Percentiles rank a stretch among this genome's conserved stretches.
Conservation (phyloP, 1,140 invertebrate species). For the Drosophila sechellia region DNA sequence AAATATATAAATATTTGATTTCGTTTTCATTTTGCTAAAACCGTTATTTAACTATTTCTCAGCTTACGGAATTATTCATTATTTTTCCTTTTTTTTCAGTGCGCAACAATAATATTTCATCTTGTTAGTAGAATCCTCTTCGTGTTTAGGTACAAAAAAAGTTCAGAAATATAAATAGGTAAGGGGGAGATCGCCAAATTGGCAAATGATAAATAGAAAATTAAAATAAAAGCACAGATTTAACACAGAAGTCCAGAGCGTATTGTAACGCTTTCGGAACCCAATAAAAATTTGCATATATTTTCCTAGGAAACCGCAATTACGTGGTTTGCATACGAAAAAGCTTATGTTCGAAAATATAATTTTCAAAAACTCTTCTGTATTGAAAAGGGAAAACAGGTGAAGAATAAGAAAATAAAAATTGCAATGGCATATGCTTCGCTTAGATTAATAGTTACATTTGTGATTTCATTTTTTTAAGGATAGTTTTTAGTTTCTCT, state of each 20-base stretch:
- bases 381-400: neutral
- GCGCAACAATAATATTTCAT: slow-evolving; percentile 24
- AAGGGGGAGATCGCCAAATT: neutral
- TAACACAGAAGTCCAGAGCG: neutral
- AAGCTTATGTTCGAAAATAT: neutral
- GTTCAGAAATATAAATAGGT: neutral
- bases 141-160: neutral
- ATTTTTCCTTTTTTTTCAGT: slow-evolving; percentile 16
- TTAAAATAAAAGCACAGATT: neutral
- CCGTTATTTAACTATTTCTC: slow-evolving; percentile 1
- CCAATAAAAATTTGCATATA: neutral
- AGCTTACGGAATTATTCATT: slow-evolving; percentile 7
- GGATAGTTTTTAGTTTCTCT: slow-evolving; percentile 12
- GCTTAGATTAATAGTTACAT: slow-evolving; percentile 42
- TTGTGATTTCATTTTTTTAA: neutral
- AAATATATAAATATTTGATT: slow-evolving; percentile 56
- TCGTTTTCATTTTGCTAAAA: slow-evolving; percentile 28
- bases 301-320: neutral
- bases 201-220: neutral
- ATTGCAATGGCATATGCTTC: slow-evolving; percentile 7
- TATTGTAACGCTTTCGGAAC: neutral
- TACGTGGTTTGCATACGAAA: neutral
- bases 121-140: slow-evolving; percentile 4
- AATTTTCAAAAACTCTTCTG: neutral
- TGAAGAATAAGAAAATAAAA: neutral